Conservation (phyloP, 2,113 vertebrate species). For the Scopus umbretta region DNA sequence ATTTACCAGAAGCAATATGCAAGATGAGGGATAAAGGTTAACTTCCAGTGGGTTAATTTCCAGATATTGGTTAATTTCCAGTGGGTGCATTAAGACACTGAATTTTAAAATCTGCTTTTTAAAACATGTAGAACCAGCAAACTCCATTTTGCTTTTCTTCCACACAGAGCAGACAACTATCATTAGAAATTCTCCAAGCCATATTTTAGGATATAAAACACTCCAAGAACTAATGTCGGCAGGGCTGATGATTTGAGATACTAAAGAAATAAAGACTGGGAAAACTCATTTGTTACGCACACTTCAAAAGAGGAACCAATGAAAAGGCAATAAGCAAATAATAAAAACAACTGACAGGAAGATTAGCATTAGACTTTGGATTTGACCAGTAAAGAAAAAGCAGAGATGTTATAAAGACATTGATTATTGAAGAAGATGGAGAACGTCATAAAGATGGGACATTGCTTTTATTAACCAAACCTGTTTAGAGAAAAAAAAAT, state of each 20-base stretch:
- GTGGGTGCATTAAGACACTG: background rate
- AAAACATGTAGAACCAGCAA: background rate
- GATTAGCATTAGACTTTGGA: background rate
- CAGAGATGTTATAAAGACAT: background rate
- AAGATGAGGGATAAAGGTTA: background rate
- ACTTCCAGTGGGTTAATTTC: background rate
- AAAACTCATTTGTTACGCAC: background rate
- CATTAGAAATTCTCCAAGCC: background rate
- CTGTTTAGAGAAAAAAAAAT: background rate
- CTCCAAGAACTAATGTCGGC: background rate
- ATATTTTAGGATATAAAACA: background rate
- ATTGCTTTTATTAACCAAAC: constrained; percentile 29
- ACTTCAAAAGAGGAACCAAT: background rate
- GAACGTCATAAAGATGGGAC: background rate
- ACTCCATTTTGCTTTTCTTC: background rate
- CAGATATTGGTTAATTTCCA: background rate
- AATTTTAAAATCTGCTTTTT: background rate
- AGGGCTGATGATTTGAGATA: background rate
- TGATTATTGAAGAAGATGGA: background rate
- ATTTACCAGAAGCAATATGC: background rate
- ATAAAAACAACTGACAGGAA: background rate
- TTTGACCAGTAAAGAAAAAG: background rate
- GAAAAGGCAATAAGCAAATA: background rate
- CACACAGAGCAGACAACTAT: background rate
- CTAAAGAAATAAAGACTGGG: background rate